These are phyloP conservation scores for Ptilonorhynchus violaceus DNA, from an alignment of 2,113 vertebrate genomes.

Conservation along the genomic window DNA sequence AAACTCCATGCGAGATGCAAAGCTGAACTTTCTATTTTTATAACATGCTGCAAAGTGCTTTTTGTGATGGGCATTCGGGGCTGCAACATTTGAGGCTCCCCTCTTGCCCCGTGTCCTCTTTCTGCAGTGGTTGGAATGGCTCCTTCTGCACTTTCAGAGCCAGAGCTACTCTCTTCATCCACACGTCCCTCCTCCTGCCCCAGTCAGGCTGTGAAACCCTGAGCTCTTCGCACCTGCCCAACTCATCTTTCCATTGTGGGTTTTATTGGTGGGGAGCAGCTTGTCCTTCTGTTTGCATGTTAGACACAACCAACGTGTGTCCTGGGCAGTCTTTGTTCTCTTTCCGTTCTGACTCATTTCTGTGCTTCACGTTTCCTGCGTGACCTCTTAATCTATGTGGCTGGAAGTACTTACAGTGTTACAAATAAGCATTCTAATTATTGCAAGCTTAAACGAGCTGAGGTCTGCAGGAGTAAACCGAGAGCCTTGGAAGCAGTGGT, in stretches of 20 bases:
- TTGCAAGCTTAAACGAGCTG: background rate
- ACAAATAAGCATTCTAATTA: constrained; percentile 2
- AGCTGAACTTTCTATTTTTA: background rate
- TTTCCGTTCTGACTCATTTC: background rate
- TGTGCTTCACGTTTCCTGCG: background rate
- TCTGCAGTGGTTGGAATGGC: background rate
- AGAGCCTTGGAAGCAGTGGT: background rate
- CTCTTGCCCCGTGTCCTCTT: rapidly evolving
- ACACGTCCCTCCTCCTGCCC: background rate
- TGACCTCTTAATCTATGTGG: background rate
- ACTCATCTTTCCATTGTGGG: rapidly evolving
- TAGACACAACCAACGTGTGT: rapidly evolving
- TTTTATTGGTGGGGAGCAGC: background rate
- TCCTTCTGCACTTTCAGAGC: background rate
- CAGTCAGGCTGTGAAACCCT: background rate
- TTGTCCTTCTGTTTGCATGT: background rate
- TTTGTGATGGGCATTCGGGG: background rate
- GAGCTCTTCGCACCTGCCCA: background rate
- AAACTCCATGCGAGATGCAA: rapidly evolving
- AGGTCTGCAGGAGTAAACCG: background rate
- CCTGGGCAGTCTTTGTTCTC: background rate
- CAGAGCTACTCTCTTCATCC: background rate
- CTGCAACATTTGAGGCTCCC: background rate
- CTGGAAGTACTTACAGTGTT: background rate
- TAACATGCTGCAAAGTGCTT: background rate